Conservation (phyloP, 2,113 vertebrate species). For the Oreochromis niloticus region DNA sequence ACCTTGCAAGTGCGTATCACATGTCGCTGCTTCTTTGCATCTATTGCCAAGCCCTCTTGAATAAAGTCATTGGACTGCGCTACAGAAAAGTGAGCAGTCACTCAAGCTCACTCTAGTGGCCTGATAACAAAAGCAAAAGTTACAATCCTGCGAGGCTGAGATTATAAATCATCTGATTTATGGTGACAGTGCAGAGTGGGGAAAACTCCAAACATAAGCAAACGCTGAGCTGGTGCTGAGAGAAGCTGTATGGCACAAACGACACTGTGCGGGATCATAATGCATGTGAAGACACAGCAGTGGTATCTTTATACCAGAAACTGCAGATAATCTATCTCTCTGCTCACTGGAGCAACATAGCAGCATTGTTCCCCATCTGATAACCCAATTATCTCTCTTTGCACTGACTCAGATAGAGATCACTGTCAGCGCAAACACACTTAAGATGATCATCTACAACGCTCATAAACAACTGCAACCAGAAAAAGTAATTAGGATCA, state of each 20-base stretch:
- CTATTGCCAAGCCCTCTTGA: conserved; percentile 1
- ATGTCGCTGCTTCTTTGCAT: conserved; percentile 20
- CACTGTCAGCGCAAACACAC: conserved; percentile 42
- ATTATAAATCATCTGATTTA: conserved; percentile 72
- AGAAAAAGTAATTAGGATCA: conserved; percentile 28
- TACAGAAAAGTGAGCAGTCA: conserved; percentile 49
- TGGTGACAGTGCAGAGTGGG: conserved; percentile 55
- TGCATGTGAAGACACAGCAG: conserved; percentile 15
- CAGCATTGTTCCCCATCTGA: conserved; percentile 47
- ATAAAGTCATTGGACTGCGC: conserved; percentile 32
- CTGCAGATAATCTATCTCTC: conserved; percentile 37
- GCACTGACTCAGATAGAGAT: conserved; percentile 44
- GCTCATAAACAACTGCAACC: conserved; percentile 28
- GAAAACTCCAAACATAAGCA: conserved; percentile 68
- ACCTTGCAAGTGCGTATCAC: conserved; percentile 12
- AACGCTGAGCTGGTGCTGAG: conserved; percentile 50
- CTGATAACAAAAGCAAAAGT: conserved; percentile 61
- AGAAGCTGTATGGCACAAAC: conserved; percentile 14
- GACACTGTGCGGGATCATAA: background rate
- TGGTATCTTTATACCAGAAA: conserved; percentile 2
- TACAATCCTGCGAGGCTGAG: conserved; percentile 49
- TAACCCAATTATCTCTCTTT: conserved; percentile 59
- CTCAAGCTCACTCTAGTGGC: conserved; percentile 44
- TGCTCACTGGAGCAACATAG: background rate
- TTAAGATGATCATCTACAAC: conserved; percentile 40